Evolutionary conservation across 2,888 invertebrate species (phyloP).

Genomic region (Uropetala carovei): DNA sequence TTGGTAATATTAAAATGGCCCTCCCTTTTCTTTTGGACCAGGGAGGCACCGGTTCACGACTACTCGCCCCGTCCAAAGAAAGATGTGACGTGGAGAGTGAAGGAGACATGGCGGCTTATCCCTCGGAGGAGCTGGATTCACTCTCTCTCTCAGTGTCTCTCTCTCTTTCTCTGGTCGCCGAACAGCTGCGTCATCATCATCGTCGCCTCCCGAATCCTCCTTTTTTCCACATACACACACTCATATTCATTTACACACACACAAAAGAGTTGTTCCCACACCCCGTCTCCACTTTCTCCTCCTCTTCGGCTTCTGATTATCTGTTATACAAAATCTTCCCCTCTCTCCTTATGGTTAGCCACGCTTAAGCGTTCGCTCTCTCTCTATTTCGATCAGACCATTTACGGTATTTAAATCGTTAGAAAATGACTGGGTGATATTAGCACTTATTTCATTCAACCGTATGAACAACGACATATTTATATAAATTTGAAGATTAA

Average conservation of each 20-base stretch:
- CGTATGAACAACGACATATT: no score
- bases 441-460: no score
- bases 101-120: conserved; percentile 12
- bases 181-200: conserved; percentile 38
- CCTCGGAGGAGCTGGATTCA: conserved; percentile 25
- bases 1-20: conserved; percentile 61
- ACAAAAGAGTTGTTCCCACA: conserved; percentile 46
- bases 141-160: conserved; percentile 41
- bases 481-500: no score
- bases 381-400: background rate
- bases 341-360: background rate
- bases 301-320: background rate
- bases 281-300: conserved; percentile 38
- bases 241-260: conserved; percentile 27
- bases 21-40: conserved; percentile 47
- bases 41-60: conserved; percentile 23
- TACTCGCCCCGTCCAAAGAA: conserved; percentile 63
- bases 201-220: conserved; percentile 46
- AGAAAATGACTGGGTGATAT: no score
- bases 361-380: background rate
- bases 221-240: conserved; percentile 21
- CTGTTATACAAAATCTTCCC: background rate
- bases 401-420: background rate
- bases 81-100: conserved; percentile 60
- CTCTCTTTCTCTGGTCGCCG: conserved; percentile 35